These are phyloP conservation scores for Limnephilus marmoratus DNA, from an alignment of 2,888 invertebrate genomes.

Conservation along the genomic window DNA sequence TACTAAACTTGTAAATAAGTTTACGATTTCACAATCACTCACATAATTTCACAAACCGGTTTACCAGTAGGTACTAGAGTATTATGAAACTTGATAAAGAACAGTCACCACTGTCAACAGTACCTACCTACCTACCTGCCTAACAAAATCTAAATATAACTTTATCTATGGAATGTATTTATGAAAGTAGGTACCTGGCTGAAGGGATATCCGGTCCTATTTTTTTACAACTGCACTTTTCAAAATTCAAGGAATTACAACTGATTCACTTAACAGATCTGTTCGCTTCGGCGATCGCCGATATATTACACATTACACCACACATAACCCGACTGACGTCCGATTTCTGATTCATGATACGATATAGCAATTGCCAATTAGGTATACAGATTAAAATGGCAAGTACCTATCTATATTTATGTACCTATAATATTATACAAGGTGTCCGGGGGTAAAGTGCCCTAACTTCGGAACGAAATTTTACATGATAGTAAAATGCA, in stretches of 20 bases:
- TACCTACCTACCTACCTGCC: not conserved
- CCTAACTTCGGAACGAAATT: no score
- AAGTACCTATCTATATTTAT: no score
- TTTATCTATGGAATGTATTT: not conserved
- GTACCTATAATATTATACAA: no score
- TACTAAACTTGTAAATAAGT: not conserved
- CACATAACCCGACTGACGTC: not conserved
- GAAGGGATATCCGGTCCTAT: not conserved
- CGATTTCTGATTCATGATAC: not conserved
- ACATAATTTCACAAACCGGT: not conserved
- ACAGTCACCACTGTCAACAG: no score
- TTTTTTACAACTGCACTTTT: not conserved
- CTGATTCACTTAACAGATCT: not conserved
- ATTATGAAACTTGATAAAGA: not conserved
- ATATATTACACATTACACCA: not conserved
- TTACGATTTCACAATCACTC: not conserved
- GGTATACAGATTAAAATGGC: no score
- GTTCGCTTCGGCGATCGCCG: not conserved
- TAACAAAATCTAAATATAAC: not conserved
- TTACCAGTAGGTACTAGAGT: not conserved
- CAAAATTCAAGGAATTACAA: not conserved
- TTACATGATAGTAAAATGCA: no score
- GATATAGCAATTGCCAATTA: not conserved
- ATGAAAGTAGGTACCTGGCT: not conserved
- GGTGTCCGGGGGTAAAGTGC: no score